Evolutionary conservation across 2,797 vertebrate species (phyloP).

Genomic region (Protosalanx chinensis): DNA sequence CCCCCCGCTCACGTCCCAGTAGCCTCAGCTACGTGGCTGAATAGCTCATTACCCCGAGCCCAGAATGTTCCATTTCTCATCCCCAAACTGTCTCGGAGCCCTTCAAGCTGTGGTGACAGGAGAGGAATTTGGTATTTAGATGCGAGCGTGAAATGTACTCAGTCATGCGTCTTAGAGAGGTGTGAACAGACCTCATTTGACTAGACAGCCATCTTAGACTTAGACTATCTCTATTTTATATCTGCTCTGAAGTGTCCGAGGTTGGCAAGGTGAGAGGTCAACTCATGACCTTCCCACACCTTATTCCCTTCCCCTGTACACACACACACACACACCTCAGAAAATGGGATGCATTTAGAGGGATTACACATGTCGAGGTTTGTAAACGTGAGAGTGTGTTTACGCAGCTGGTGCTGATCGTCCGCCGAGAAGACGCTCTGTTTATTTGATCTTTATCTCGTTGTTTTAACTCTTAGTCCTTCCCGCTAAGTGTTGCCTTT

Average conservation of each 20-base stretch:
- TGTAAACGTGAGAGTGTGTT: conserved; percentile 61
- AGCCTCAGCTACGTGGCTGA: conserved; percentile 32
- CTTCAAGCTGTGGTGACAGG: not conserved
- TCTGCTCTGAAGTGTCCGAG: conserved; percentile 27
- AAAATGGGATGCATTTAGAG: conserved; percentile 29
- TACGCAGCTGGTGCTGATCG: conserved; percentile 67
- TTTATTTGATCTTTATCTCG: conserved; percentile 74
- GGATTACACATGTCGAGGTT: conserved; percentile 51
- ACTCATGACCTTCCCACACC: conserved; percentile 10
- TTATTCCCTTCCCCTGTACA: not conserved
- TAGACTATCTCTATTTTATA: conserved; percentile 10
- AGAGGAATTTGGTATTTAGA: conserved; percentile 27
- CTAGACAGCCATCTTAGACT: conserved; percentile 36
- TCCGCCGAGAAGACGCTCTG: conserved; percentile 47
- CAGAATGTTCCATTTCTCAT: conserved; percentile 32
- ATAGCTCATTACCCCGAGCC: conserved; percentile 27
- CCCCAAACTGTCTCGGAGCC: conserved; percentile 20
- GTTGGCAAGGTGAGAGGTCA: conserved; percentile 42
- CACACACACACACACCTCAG: conserved; percentile 13
- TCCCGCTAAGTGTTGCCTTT: conserved; percentile 60
- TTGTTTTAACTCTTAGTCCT: conserved; percentile 66
- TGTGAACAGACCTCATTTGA: conserved; percentile 43
- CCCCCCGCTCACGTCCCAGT: conserved; percentile 34
- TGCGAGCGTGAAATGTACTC: conserved; percentile 39
- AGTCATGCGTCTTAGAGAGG: conserved; percentile 33